Conservation (phyloP, 2,888 invertebrate species). For the Torymus tubicola region DNA sequence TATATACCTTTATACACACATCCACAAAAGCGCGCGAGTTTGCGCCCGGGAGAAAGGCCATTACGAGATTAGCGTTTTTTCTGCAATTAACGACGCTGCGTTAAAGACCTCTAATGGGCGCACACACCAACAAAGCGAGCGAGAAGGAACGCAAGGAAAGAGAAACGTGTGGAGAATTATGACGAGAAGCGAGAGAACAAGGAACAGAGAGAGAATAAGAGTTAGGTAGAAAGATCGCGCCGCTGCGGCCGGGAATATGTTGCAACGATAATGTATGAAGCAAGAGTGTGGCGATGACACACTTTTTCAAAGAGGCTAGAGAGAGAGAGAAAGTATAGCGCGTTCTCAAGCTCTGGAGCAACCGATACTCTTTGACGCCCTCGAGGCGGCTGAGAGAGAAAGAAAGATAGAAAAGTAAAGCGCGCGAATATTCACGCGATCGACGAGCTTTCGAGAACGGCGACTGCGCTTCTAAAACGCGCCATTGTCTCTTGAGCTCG, state of each 20-base stretch:
- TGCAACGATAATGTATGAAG: no score
- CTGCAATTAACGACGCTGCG: slow-evolving; percentile 37
- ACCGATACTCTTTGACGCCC: slow-evolving; percentile 3
- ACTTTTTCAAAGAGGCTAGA: neutral
- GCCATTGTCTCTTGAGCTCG: neutral
- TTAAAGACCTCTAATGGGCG: slow-evolving; percentile 27
- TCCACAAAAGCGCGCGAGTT: slow-evolving; percentile 11
- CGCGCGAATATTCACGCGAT: neutral
- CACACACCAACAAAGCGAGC: slow-evolving; percentile 4
- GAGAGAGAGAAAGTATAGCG: neutral
- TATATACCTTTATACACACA: neutral
- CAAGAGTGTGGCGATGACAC: no score
- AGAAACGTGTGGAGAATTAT: slow-evolving; percentile 7
- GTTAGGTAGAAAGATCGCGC: neutral
- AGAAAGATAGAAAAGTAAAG: neutral
- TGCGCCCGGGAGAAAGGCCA: slow-evolving; percentile 16
- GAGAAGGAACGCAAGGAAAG: neutral
- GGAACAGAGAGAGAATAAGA: neutral
- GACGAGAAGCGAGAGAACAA: neutral
- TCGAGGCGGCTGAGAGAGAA: neutral
- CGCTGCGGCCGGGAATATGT: neutral
- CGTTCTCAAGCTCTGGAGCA: slow-evolving; percentile 16
- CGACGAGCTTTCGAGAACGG: neutral
- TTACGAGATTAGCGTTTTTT: slow-evolving; percentile 43
- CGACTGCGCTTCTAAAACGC: neutral